These are phyloP conservation scores for Pangasius macronema DNA, from an alignment of 2,797 vertebrate genomes.

Conservation along the genomic window DNA sequence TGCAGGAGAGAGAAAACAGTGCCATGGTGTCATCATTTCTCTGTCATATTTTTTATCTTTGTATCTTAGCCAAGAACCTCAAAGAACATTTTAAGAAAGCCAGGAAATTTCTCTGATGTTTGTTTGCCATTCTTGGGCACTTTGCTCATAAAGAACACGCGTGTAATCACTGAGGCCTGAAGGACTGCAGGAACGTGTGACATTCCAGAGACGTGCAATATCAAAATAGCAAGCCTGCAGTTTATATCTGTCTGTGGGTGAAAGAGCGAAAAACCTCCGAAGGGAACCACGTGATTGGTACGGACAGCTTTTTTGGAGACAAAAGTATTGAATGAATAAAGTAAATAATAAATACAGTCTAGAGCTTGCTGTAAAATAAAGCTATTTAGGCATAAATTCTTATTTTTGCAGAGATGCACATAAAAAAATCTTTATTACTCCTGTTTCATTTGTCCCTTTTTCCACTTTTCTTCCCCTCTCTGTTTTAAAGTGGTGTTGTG, in stretches of 20 bases:
- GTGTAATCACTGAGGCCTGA: neutral
- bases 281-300: neutral
- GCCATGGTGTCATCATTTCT: neutral
- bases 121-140: neutral
- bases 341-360: neutral
- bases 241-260: conserved; percentile 48
- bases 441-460: neutral
- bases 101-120: neutral
- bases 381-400: neutral
- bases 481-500: neutral
- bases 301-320: neutral
- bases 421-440: neutral
- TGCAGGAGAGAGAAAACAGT: neutral
- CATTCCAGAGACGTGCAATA: conserved; percentile 65
- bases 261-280: neutral
- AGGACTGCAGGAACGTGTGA: conserved; percentile 53
- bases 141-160: neutral
- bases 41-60: neutral
- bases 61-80: neutral
- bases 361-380: neutral
- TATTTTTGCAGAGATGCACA: neutral
- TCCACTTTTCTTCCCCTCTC: neutral
- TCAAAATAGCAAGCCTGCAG: conserved; percentile 68
- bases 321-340: neutral
- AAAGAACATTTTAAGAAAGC: neutral